Conservation (phyloP, 2,888 invertebrate genomes). For the Cremastinae sp. region DNA sequence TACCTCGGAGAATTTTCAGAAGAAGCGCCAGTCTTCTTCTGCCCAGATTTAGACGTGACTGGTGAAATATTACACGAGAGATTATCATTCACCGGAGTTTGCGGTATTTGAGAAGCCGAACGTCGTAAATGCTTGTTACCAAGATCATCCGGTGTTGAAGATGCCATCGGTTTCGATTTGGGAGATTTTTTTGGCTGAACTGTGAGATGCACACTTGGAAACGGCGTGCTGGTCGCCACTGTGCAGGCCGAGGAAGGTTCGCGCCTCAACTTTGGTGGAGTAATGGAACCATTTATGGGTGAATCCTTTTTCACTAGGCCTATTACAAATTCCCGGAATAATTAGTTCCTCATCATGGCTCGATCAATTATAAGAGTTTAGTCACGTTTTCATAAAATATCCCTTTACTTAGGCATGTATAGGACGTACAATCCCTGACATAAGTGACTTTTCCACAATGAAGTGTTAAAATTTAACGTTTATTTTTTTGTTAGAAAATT, state of each 20-base stretch:
- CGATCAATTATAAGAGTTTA: too few species aligned
- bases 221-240: slow-evolving; percentile 74
- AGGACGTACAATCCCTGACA: too few species aligned
- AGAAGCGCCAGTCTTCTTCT: slow-evolving; percentile 36
- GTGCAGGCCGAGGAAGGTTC: slow-evolving; percentile 41
- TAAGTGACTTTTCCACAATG: too few species aligned
- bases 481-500: too few species aligned
- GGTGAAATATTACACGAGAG: slow-evolving; percentile 71
- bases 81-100: slow-evolving; percentile 55
- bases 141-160: slow-evolving; percentile 73
- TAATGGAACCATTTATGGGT: slow-evolving; percentile 50
- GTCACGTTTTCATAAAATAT: too few species aligned
- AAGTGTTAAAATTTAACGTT: too few species aligned
- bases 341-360: too few species aligned
- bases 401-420: background rate
- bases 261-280: slow-evolving; percentile 65
- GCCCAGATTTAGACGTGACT: slow-evolving; percentile 64
- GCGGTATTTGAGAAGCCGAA: slow-evolving; percentile 47
- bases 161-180: slow-evolving; percentile 72
- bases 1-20: slow-evolving; percentile 63
- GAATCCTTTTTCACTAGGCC: slow-evolving; percentile 58
- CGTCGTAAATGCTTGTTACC: slow-evolving; percentile 48
- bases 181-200: slow-evolving; percentile 61
- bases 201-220: slow-evolving; percentile 56
- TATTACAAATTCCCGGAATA: slow-evolving; percentile 37